These are phyloP conservation scores for Bovichtus variegatus DNA, from an alignment of 2,797 vertebrate genomes.

Conservation along the genomic window DNA sequence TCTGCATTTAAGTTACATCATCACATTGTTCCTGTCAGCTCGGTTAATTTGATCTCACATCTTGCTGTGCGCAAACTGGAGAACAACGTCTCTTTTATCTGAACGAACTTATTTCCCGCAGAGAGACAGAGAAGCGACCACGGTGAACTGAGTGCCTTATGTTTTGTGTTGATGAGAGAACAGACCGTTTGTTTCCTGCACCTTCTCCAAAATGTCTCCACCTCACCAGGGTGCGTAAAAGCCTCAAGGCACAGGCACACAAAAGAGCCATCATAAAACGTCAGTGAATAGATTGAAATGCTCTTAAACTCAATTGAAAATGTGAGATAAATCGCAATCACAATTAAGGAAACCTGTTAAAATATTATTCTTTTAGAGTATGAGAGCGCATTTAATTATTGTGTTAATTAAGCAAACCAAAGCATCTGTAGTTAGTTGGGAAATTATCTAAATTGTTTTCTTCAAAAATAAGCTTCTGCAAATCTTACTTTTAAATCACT, in stretches of 20 bases:
- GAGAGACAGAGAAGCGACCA: conserved; percentile 40
- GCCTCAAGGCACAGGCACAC: conserved; percentile 30
- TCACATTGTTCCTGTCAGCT: conserved; percentile 58
- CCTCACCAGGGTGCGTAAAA: conserved; percentile 49
- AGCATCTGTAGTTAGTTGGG: not conserved
- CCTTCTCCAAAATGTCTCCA: conserved; percentile 17
- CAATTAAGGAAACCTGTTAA: not conserved
- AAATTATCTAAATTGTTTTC: not conserved
- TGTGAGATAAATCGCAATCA: not conserved
- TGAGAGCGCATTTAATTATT: not conserved
- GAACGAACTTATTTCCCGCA: conserved; percentile 39
- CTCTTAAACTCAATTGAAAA: not conserved
- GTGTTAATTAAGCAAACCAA: not conserved
- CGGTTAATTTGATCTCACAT: conserved; percentile 48
- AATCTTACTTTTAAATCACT: no score
- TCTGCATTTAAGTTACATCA: conserved; percentile 41
- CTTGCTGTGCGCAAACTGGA: conserved; percentile 63
- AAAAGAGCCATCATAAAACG: conserved; percentile 4
- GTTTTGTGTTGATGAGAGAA: conserved; percentile 32
- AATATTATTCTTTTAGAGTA: not conserved
- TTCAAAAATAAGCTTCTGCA: not conserved
- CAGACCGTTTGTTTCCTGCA: conserved; percentile 48
- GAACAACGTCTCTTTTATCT: conserved; percentile 70
- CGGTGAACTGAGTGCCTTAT: conserved; percentile 36
- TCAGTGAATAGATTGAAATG: not conserved